A percentile compares a stretch with the other conserved stretches of the same genome.
Evolutionary conservation across 2,113 vertebrate genomes (phyloP).

Genomic region (Tyrannus savana): DNA sequence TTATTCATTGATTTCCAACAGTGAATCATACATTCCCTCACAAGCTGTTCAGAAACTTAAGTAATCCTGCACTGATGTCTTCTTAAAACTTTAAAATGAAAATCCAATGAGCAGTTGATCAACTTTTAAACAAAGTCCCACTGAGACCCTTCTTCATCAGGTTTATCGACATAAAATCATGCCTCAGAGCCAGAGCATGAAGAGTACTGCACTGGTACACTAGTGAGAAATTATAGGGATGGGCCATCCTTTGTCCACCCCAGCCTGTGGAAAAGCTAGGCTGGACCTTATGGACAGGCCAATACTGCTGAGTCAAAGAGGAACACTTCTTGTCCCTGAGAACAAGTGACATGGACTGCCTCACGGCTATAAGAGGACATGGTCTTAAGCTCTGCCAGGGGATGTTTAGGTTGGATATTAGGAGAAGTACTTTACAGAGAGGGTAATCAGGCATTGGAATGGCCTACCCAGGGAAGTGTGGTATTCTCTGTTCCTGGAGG

Average conservation of each 20-base stretch:
- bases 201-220: accelerated
- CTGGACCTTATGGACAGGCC: background rate
- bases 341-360: background rate
- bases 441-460: too few species aligned
- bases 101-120: background rate
- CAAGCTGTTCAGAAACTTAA: background rate
- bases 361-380: background rate
- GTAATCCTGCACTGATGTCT: background rate
- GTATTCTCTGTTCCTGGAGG: too few species aligned
- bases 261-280: background rate
- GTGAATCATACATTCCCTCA: background rate
- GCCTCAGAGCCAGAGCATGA: background rate
- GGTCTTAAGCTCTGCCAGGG: too few species aligned
- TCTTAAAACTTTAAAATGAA: background rate
- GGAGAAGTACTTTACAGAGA: too few species aligned
- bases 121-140: background rate
- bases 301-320: background rate
- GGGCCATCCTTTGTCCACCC: background rate
- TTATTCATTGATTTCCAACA: background rate
- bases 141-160: background rate
- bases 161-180: background rate
- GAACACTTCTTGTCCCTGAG: background rate
- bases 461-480: too few species aligned
- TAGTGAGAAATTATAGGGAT: background rate
- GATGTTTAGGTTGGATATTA: too few species aligned